phyloP scores from a whole-genome alignment of 1,140 invertebrate species.

The Hetaerina americana region DNA sequence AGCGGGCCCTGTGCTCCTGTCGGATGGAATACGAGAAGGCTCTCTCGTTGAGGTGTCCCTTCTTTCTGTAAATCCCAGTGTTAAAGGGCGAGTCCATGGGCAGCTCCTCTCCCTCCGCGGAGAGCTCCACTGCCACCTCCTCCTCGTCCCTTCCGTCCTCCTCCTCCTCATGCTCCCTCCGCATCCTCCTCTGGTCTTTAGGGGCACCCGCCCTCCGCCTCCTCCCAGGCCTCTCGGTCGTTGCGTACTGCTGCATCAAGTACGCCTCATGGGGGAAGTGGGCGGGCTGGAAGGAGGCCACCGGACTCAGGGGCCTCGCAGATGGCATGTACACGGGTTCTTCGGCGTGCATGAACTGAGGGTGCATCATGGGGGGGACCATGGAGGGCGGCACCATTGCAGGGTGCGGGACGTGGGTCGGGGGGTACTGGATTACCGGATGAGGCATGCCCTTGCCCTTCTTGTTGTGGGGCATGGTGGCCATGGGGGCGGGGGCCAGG shows the following conservation, averaged over 20 bases:
- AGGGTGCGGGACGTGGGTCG: slow-evolving; percentile 6
- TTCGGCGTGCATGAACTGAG: slow-evolving; percentile 32
- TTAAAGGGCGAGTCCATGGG: slow-evolving; percentile 58
- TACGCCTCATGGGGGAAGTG: slow-evolving; percentile 48
- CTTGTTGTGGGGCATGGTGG: slow-evolving; percentile 21
- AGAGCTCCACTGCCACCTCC: slow-evolving; percentile 8
- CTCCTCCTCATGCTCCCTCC: slow-evolving; percentile 23
- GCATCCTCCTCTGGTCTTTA: not conserved
- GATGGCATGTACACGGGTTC: slow-evolving; percentile 49
- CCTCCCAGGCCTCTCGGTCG: slow-evolving; percentile 27
- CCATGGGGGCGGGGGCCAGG: slow-evolving; percentile 21
- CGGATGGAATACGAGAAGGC: slow-evolving; percentile 89
- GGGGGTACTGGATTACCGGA: slow-evolving; percentile 10
- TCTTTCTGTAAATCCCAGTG: slow-evolving; percentile 75
- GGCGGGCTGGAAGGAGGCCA: slow-evolving; percentile 44
- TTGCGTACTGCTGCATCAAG: slow-evolving; percentile 42
- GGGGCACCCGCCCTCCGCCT: slow-evolving; percentile 24
- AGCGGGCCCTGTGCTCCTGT: slow-evolving; percentile 80
- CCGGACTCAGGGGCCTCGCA: slow-evolving; percentile 38
- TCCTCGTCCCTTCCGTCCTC: slow-evolving; percentile 30
- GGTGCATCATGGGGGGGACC: slow-evolving; percentile 16
- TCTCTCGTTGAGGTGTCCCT: slow-evolving; percentile 82
- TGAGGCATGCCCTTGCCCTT: slow-evolving; percentile 12
- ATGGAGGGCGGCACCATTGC: slow-evolving; percentile 11
- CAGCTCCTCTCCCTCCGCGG: slow-evolving; percentile 15